Evolutionary conservation across 2,888 invertebrate species (phyloP).

Genomic region (Cinara cedri): DNA sequence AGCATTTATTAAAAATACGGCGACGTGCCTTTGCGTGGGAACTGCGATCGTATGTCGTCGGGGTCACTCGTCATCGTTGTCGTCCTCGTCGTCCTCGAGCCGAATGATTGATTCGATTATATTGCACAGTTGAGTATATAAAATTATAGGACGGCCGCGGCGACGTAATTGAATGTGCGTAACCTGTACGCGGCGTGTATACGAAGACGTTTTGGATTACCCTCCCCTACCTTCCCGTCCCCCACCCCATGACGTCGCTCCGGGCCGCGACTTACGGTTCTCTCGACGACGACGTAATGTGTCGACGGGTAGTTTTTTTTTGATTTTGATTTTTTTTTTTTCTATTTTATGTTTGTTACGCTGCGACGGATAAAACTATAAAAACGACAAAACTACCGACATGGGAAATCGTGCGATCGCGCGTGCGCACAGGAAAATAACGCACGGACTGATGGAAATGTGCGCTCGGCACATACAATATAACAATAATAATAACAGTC

Average conservation of each 20-base stretch:
- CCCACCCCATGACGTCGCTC: no score
- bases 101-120: slow-evolving; percentile 3
- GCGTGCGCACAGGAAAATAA: neutral
- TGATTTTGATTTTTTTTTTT: slow-evolving; percentile 4
- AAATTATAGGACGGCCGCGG: neutral
- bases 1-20: no score
- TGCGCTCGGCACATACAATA: slow-evolving; percentile 10
- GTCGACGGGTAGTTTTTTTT: slow-evolving; percentile 18
- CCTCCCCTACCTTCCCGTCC: no score
- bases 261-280: neutral
- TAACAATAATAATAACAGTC: slow-evolving; percentile 36
- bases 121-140: neutral
- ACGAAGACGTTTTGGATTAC: neutral
- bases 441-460: slow-evolving; percentile 19
- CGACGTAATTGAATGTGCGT: slow-evolving; percentile 24
- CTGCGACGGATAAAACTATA: slow-evolving; percentile 40
- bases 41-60: neutral
- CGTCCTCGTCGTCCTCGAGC: neutral
- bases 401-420: slow-evolving; percentile 54
- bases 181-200: neutral
- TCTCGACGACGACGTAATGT: neutral
- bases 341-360: no score
- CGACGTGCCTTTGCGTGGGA: no score
- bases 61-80: neutral
- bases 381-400: slow-evolving; percentile 42